Conservation (phyloP, 2,888 invertebrate genomes). For the Celastrina argiolus region DNA sequence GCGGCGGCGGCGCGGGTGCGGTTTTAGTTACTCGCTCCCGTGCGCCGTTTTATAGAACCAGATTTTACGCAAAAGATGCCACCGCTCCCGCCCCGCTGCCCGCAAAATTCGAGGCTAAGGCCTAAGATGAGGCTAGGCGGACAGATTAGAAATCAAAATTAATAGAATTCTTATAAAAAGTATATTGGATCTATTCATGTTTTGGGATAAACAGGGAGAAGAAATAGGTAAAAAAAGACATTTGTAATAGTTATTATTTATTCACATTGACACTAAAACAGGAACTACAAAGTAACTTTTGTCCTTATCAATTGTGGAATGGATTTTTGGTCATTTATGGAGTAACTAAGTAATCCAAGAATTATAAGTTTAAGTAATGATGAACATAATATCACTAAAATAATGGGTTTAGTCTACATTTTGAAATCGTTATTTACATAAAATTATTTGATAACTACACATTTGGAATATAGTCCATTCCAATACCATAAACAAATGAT, state of each 20-base stretch:
- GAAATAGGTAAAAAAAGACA: not conserved
- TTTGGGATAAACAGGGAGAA: no score
- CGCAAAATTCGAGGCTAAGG: no score
- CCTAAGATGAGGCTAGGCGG: no score
- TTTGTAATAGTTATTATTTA: conserved; percentile 5
- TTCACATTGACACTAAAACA: conserved; percentile 30
- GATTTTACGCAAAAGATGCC: no score
- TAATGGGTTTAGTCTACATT: conserved; percentile 7
- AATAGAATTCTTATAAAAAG: no score
- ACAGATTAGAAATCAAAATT: no score
- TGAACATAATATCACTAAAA: conserved; percentile 9
- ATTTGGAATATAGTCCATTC: conserved; percentile 1
- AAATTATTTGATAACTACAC: not conserved
- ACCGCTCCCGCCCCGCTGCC: no score
- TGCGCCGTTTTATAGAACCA: no score
- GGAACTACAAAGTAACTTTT: conserved; percentile 23
- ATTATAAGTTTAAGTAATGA: conserved; percentile 4
- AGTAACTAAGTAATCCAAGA: conserved; percentile 13
- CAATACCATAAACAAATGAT: not conserved
- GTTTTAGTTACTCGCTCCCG: no score
- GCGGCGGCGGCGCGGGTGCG: no score
- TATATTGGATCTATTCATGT: not conserved
- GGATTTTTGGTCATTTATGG: conserved; percentile 26
- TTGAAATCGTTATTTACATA: conserved; percentile 15
- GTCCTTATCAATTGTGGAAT: conserved; percentile 29